A percentile compares a stretch with the other conserved stretches of the same genome.
Conservation (phyloP, 2,113 vertebrate genomes). For the Patagioenas fasciata region DNA sequence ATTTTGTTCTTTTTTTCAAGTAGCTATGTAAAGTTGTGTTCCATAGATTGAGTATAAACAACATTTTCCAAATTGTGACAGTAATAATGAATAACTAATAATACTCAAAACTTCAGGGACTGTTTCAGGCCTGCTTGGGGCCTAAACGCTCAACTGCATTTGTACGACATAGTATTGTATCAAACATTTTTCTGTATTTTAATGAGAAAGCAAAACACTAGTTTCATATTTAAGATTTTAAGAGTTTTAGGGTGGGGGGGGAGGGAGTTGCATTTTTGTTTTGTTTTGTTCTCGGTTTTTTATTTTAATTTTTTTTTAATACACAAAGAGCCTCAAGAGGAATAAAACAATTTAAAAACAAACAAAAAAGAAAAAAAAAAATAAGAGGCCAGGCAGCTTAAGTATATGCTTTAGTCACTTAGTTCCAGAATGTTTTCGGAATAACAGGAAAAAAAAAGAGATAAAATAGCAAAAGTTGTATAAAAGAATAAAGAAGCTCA, state of each 20-base stretch:
- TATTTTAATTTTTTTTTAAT: conserved; percentile 69
- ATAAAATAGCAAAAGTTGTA: conserved; percentile 85
- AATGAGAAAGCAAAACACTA: conserved; percentile 96
- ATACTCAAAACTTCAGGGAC: conserved; percentile 96
- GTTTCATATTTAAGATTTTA: conserved; percentile 96
- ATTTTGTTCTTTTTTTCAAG: conserved; percentile 45
- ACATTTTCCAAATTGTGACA: conserved; percentile 87
- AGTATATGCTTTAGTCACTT: conserved; percentile 83
- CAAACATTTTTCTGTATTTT: conserved; percentile 95
- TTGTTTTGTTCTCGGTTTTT: conserved; percentile 66
- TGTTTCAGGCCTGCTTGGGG: conserved; percentile 81
- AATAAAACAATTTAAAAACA: conserved; percentile 51
- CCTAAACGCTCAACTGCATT: conserved; percentile 88
- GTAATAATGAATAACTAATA: conserved; percentile 79
- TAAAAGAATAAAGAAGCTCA: conserved; percentile 88
- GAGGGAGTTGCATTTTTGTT: conserved; percentile 55
- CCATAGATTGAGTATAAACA: conserved; percentile 72
- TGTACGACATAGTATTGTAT: conserved; percentile 95
- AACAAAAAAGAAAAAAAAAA: conserved; percentile 36
- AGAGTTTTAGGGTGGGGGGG: conserved; percentile 75
- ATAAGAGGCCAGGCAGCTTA: conserved; percentile 84
- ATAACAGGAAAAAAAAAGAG: conserved; percentile 79
- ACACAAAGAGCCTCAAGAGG: conserved; percentile 85
- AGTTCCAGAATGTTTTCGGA: conserved; percentile 88
- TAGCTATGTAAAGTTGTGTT: conserved; percentile 75